These are phyloP conservation scores for Sturnus vulgaris DNA, from an alignment of 2,113 vertebrate species.

Conservation along the genomic window DNA sequence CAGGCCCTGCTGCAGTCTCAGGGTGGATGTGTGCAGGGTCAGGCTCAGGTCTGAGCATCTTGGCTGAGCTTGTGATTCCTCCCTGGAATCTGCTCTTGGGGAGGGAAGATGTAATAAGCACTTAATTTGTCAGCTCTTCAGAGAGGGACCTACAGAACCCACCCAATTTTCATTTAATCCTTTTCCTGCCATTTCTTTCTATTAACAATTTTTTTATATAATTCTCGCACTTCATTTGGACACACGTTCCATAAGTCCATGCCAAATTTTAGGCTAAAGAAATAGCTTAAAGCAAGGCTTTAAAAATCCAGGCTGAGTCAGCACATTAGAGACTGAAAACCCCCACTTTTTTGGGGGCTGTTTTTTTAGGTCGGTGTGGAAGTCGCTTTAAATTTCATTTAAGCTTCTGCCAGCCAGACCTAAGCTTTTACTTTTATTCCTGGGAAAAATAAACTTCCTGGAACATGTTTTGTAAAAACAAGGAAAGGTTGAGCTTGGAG, in stretches of 20 bases:
- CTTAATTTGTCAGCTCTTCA: constrained; percentile 18
- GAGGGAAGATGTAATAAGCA: background rate
- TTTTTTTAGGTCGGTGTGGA: background rate
- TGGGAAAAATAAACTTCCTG: constrained; percentile 52
- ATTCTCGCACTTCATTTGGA: constrained; percentile 9
- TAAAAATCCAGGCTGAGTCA: constrained; percentile 11
- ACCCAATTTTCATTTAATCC: background rate
- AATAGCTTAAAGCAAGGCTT: constrained; percentile 14
- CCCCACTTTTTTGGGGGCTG: background rate
- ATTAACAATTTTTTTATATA: background rate
- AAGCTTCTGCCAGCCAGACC: constrained; percentile 20
- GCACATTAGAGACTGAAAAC: background rate
- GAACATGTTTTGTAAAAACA: constrained; percentile 21
- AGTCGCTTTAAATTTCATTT: constrained; percentile 32
- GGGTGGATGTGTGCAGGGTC: background rate
- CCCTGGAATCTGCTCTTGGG: background rate
- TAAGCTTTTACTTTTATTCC: constrained; percentile 36
- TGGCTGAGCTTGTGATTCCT: background rate
- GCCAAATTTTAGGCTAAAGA: constrained; percentile 12
- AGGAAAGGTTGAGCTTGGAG: constrained; percentile 26
- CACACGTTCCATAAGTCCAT: rapidly evolving
- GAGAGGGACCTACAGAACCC: background rate
- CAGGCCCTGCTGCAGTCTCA: background rate
- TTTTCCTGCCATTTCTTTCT: background rate
- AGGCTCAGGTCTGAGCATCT: background rate